Evolutionary conservation across 2,888 invertebrate species (phyloP), one percentile per base, ranked within the genome.

Genomic region (Thera britannica): DNA sequence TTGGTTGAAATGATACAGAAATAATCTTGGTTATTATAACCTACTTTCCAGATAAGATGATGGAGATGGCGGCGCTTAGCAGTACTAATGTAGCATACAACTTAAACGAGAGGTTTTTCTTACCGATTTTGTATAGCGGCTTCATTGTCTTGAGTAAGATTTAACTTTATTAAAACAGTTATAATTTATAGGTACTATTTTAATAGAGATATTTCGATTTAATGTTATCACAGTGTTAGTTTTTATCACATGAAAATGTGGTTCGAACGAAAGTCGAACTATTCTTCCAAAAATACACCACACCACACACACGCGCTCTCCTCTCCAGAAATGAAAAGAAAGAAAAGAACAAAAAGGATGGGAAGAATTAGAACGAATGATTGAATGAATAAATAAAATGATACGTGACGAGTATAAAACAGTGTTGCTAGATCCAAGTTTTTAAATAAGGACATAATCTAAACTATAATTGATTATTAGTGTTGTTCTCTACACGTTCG

Each of bases 81-180:
- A 46, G 44, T 3, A 2, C 9, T 46, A 46, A 46, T 46, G 8
- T 46, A 8, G 44, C 44, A 8, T 9, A 9, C 2, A 46, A 46
- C 44, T 0, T 9, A 9, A 5, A 46, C 3, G 9, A 49, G 9
- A 8, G 52, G 49, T 52, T 61, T 70, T 62, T 65, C 86, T 88
- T 83, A 93, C 93, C 93, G 71, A 93, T 93, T 89, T 93, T 93
- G 78, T 84, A 92, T 58, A 89, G 84, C 7, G 93, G 93, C 83
- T 93, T 93, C 91, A 92, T 92, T 52, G 75, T 34, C 67, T 35
- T 56, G 58, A 36, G n/a, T 12, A 34, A 62, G 52, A 46, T 52
- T 23, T 0, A 62, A 58, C 36, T 34, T 2, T 46, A 9, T 8
- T 9, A 41, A 7, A 23, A 23, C 23, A 23, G 23, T 23, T 23